These are phyloP conservation scores for Hucho hucho DNA, from an alignment of 2,113 vertebrate genomes.

Conservation along the genomic window DNA sequence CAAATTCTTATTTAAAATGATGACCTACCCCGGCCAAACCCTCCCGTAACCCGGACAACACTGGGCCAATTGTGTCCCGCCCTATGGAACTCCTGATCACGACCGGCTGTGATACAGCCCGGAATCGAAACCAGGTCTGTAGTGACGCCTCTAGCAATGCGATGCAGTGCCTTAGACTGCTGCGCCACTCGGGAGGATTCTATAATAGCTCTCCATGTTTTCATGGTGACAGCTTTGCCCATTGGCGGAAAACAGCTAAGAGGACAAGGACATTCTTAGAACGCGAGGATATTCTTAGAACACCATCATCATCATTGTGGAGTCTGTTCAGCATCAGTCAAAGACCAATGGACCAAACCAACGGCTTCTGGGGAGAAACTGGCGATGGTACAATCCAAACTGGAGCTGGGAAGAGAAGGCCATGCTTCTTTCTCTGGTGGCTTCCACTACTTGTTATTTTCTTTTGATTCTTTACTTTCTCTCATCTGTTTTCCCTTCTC, in stretches of 20 bases:
- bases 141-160: too few species aligned
- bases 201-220: constrained; percentile 21
- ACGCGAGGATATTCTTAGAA: constrained; percentile 47
- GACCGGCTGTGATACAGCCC: too few species aligned
- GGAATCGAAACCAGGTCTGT: too few species aligned
- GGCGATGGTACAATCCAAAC: too few species aligned
- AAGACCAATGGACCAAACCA: neutral
- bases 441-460: constrained; percentile 13
- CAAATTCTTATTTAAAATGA: too few species aligned
- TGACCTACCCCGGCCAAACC: too few species aligned
- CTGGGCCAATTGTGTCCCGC: too few species aligned
- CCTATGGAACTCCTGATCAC: too few species aligned
- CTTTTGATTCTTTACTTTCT: constrained; percentile 34
- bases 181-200: too few species aligned
- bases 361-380: neutral
- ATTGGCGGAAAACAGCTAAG: constrained; percentile 35
- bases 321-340: neutral
- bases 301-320: neutral
- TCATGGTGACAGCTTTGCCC: constrained; percentile 55
- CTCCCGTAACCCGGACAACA: too few species aligned
- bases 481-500: neutral
- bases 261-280: constrained; percentile 60
- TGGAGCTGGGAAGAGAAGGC: too few species aligned
- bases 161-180: too few species aligned
- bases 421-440: constrained; percentile 5